Evolutionary conservation across 2,797 vertebrate species (phyloP), one percentile per base, ranked within the genome.

Genomic region (Emys orbicularis): DNA sequence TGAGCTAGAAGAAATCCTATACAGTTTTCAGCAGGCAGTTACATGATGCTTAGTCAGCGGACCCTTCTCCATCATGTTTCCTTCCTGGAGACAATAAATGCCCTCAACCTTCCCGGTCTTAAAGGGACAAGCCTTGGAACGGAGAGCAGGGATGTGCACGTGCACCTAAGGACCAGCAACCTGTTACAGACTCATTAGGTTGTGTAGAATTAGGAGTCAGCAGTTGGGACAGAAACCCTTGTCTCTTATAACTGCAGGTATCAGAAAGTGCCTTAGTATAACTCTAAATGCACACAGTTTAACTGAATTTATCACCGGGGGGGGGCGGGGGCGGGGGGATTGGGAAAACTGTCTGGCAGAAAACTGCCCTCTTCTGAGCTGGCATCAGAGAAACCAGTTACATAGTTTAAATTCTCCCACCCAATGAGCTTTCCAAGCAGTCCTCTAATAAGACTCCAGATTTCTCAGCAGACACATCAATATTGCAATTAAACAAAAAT

Each of bases 401-500:
- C 56, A n/a, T 53, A 53, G 12, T 81, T 94, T 34, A 76, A 81
- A 56, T 49, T 87, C 68, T 76, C 77, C n/a, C 21, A 8, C 16
- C 44, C 61, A 5, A 2, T 7, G 21, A 47, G 41, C 3, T 0
- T 83, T 88, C 79, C 1, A 8, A 68, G 57, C 84, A 91, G 79
- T 29, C 76, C 19, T 44, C 12, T 77, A 31, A 21, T 18, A 83
- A 56, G 12, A 34, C 56, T 74, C 72, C 29, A 4, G 18, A n/a
- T 82, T 84, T 86, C 54, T 79, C 13, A 83, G 56, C 25, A 11
- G 56, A 83, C 23, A 0, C 76, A 31, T 79, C 4, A 1, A 56
- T 13, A n/a, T 31, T 34, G 9, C 5, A 2, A 16, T 0, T 0
- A 34, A 37, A 0, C 1, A 0, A 90, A 90, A 84, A 54, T 72